phyloP scores from a whole-genome alignment of 2,797 vertebrate genomes.

The Chrysocyon brachyurus region DNA sequence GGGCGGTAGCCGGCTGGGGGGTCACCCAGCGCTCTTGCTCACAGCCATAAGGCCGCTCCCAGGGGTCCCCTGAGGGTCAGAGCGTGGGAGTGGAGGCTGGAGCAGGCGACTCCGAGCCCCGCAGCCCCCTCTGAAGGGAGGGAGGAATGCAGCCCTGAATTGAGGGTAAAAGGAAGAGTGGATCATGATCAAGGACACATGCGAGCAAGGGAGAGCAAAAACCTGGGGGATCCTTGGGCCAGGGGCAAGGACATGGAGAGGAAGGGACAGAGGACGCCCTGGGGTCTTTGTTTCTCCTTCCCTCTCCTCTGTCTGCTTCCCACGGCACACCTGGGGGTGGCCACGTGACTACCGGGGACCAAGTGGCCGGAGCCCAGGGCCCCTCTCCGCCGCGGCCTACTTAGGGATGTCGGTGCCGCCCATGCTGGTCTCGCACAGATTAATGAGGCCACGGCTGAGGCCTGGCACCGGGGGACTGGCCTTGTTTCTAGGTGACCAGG shows the following conservation, averaged over 20 bases:
- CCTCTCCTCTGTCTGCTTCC: slow-evolving; percentile 25
- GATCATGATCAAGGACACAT: background rate
- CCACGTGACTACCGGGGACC: slow-evolving; percentile 61
- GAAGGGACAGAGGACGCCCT: background rate
- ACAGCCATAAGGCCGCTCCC: background rate
- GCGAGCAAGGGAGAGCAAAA: background rate
- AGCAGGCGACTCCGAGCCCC: background rate
- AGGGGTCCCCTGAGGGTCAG: background rate
- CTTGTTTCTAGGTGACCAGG: slow-evolving; percentile 86
- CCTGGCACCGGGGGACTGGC: slow-evolving; percentile 74
- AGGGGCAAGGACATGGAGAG: background rate
- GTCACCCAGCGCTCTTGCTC: background rate
- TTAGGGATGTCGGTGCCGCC: slow-evolving; percentile 57
- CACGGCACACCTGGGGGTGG: background rate
- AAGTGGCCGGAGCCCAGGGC: slow-evolving; percentile 37
- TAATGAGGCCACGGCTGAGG: slow-evolving; percentile 86
- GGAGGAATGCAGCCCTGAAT: background rate
- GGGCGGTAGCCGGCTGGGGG: background rate
- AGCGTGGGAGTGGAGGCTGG: background rate
- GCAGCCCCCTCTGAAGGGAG: background rate
- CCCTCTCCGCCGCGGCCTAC: slow-evolving; percentile 74
- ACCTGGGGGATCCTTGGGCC: background rate
- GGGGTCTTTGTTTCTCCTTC: slow-evolving; percentile 43
- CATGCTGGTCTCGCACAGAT: slow-evolving; percentile 75
- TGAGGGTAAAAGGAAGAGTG: background rate